Evolutionary conservation across 2,888 invertebrate species (phyloP).

Genomic region (Carabus problematicus): DNA sequence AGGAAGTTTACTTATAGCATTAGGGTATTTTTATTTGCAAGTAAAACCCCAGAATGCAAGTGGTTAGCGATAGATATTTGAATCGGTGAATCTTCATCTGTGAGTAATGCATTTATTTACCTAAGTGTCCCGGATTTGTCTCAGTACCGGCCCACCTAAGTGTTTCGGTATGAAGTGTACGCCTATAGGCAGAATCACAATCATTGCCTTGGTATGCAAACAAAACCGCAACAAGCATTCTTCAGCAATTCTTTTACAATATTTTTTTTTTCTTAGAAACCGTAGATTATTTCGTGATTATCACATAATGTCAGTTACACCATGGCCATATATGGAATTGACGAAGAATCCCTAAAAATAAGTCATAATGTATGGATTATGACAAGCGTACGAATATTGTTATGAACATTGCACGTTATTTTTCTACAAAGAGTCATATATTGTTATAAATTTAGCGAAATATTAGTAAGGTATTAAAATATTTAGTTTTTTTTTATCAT

Average conservation of each 20-base stretch:
- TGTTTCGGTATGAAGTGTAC: conserved; percentile 12
- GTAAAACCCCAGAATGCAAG: conserved; percentile 11
- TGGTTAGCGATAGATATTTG: background rate
- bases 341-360: background rate
- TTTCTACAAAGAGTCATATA: too few species aligned
- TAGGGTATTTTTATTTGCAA: conserved; percentile 1
- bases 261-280: conserved; percentile 12
- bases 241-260: conserved; percentile 8
- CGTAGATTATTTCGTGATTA: background rate
- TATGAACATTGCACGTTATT: too few species aligned
- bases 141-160: conserved; percentile 18
- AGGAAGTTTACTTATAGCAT: background rate
- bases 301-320: background rate
- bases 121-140: conserved; percentile 24
- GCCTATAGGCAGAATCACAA: conserved; percentile 15
- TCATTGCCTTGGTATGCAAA: conserved; percentile 32
- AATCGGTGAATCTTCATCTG: conserved; percentile 19
- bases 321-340: conserved; percentile 2
- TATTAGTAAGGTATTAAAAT: too few species aligned
- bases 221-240: conserved; percentile 36
- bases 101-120: conserved; percentile 27
- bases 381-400: too few species aligned
- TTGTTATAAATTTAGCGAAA: too few species aligned
- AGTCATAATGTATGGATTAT: background rate
- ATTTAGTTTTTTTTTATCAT: too few species aligned